Conservation (phyloP, 2,113 vertebrate species). For the Ageneiosus marmoratus region DNA sequence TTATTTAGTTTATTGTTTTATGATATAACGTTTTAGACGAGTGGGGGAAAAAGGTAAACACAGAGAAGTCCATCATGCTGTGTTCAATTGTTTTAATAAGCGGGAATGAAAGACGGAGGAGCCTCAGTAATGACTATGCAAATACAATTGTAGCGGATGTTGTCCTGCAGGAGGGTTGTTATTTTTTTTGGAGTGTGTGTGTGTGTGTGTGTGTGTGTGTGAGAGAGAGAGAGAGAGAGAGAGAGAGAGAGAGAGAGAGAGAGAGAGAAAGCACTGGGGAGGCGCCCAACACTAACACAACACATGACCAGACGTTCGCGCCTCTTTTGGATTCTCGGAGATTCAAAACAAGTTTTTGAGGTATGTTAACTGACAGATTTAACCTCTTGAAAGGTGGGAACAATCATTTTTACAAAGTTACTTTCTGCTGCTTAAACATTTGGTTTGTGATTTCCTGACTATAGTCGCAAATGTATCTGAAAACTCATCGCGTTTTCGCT, state of each 20-base stretch:
- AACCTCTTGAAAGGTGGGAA: slow-evolving; percentile 36
- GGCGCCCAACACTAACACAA: slow-evolving; percentile 68
- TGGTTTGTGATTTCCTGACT: not conserved
- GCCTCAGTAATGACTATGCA: not conserved
- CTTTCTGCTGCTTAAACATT: not conserved
- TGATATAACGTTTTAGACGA: not conserved
- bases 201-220: not conserved
- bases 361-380: slow-evolving; percentile 65
- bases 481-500: slow-evolving; percentile 18
- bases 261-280: slow-evolving; percentile 49
- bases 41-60: not conserved
- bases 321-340: slow-evolving; percentile 81
- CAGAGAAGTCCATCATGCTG: not conserved
- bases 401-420: not conserved
- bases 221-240: not conserved
- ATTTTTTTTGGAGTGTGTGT: not conserved
- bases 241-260: not conserved
- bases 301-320: slow-evolving; percentile 86
- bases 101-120: not conserved
- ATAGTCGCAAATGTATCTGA: no score
- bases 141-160: not conserved
- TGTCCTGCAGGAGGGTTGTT: not conserved
- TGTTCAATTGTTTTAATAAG: not conserved
- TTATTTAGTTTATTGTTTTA: not conserved
- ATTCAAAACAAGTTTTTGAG: slow-evolving; percentile 68